phyloP scores from a whole-genome alignment of 23 tunicate genomes.

The Styela clava region DNA sequence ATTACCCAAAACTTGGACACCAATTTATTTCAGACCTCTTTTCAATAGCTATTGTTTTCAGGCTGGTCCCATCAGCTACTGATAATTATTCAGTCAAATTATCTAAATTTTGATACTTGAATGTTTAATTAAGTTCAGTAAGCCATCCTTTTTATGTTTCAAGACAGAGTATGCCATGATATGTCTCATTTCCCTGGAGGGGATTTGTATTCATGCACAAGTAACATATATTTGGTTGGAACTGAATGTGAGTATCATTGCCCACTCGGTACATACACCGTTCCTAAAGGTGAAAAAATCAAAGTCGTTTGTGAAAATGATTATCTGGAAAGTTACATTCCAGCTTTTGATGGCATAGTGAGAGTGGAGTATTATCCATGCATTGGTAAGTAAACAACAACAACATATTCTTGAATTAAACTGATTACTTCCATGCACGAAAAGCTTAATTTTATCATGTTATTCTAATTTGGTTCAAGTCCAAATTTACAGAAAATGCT shows the following conservation, averaged over 20 bases:
- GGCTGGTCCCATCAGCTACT: too few relatives aligned
- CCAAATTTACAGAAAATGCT: too few relatives aligned
- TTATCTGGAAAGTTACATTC: background rate
- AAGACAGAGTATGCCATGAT: background rate
- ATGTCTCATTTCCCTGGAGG: background rate
- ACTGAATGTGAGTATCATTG: background rate
- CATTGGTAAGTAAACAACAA: background rate
- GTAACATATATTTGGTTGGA: background rate
- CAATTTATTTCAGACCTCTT: too few relatives aligned
- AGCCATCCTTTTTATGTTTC: too few relatives aligned
- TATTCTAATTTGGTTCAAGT: too few relatives aligned
- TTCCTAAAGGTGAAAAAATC: background rate
- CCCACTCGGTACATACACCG: background rate
- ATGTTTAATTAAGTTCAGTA: background rate
- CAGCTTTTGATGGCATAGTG: background rate
- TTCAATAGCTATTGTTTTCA: too few relatives aligned
- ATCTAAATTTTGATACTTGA: too few relatives aligned
- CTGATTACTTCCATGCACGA: too few relatives aligned
- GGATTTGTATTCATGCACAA: background rate
- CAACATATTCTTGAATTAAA: too few relatives aligned
- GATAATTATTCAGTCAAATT: too few relatives aligned
- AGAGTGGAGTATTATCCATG: background rate
- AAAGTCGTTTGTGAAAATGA: background rate
- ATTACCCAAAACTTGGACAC: too few relatives aligned
- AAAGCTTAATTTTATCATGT: too few relatives aligned